Evolutionary conservation across 2,888 invertebrate species (phyloP).

Genomic region (Ectemnius continuus): DNA sequence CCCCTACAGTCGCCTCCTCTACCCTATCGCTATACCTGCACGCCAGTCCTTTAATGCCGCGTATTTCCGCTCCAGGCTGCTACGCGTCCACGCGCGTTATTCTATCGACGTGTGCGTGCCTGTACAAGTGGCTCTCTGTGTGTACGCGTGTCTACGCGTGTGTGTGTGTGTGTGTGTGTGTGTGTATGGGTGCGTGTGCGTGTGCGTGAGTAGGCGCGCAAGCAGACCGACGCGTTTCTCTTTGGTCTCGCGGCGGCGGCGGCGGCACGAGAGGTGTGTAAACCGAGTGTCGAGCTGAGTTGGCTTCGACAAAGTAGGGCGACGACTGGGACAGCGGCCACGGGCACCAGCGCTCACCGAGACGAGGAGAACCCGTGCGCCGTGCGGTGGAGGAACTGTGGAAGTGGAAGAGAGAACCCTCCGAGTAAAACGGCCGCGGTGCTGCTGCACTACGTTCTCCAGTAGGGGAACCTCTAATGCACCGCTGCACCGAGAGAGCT

Average conservation of each 20-base stretch:
- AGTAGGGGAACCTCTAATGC: constrained; percentile 67
- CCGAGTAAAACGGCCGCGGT: constrained; percentile 62
- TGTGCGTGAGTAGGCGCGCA: not conserved
- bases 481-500: constrained; percentile 51
- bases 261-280: constrained; percentile 50
- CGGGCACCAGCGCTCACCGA: constrained; percentile 74
- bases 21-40: too few relatives aligned
- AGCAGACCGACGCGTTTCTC: not conserved
- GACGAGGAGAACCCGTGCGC: constrained; percentile 68
- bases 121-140: too few relatives aligned
- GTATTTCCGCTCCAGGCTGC: too few relatives aligned
- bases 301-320: constrained; percentile 77
- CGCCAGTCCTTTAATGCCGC: too few relatives aligned
- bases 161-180: not conserved
- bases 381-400: constrained; percentile 68
- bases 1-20: not conserved
- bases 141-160: not conserved
- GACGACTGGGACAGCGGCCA: constrained; percentile 77
- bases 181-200: not conserved
- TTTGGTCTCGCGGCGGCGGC: constrained; percentile 38
- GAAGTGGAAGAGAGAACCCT: constrained; percentile 70
- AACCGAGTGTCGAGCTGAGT: constrained; percentile 70
- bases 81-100: not conserved
- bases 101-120: not conserved
- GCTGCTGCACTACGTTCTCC: constrained; percentile 64